Evolutionary conservation across 1,140 invertebrate genomes (phyloP).

Genomic region (Dreissena polymorpha): DNA sequence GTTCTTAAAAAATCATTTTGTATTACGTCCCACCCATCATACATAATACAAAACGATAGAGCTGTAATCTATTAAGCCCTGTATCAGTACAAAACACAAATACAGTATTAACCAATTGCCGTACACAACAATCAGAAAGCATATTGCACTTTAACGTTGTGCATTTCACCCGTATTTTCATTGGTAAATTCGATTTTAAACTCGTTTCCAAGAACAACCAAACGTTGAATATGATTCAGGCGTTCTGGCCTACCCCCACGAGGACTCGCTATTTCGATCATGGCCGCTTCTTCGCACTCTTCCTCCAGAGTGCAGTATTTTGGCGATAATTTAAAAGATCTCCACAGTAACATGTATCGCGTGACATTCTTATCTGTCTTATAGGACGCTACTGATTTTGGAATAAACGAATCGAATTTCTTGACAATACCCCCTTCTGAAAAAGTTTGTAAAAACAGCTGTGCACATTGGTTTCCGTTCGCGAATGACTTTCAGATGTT

Average conservation of each 20-base stretch:
- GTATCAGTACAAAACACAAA: no score
- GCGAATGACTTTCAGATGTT: not conserved
- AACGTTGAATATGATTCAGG: not conserved
- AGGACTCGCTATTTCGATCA: not conserved
- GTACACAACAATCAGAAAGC: no score
- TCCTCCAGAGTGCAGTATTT: slow-evolving; percentile 22
- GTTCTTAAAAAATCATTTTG: no score
- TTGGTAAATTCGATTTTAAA: slow-evolving; percentile 15
- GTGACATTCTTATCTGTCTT: slow-evolving; percentile 1
- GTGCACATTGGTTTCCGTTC: slow-evolving; percentile 10
- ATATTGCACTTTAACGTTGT: not conserved
- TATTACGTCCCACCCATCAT: no score
- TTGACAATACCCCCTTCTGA: not conserved
- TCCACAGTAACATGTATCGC: slow-evolving; percentile 2
- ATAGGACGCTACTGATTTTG: not conserved
- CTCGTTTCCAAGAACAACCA: slow-evolving; percentile 5
- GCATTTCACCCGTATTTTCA: not conserved
- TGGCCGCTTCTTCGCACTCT: slow-evolving; percentile 6
- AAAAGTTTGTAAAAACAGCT: slow-evolving; percentile 21
- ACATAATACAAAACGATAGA: no score
- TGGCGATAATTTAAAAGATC: not conserved
- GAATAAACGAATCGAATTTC: not conserved
- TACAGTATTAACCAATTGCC: no score
- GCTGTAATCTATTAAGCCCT: no score
- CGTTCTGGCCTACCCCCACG: not conserved